Conservation (phyloP, 2,888 invertebrate species). For the Parthenolecanium corni region DNA sequence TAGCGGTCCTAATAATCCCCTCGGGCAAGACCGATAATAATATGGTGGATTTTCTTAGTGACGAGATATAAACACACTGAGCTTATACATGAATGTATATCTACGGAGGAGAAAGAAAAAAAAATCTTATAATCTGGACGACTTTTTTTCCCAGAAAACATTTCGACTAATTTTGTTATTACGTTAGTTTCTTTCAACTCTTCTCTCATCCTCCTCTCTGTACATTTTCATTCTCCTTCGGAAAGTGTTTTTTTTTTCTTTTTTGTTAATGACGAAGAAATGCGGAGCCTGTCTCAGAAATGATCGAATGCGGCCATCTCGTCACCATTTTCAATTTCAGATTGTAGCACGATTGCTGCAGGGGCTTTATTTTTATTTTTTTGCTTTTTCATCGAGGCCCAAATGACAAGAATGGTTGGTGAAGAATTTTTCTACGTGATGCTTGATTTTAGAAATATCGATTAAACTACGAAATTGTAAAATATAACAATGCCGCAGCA, state of each 20-base stretch:
- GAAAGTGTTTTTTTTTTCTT: no score
- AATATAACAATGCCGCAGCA: no score
- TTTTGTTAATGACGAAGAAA: conserved; percentile 20
- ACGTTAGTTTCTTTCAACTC: conserved; percentile 3
- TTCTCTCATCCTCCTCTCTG: no score
- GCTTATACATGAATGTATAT: no score
- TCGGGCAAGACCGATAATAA: conserved; percentile 20
- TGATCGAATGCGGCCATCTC: conserved; percentile 1
- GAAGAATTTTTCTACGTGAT: background rate
- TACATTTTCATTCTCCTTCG: no score
- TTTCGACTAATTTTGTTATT: conserved; percentile 21
- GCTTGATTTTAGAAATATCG: no score
- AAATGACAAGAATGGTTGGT: conserved; percentile 8
- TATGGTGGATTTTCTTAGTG: conserved; percentile 19
- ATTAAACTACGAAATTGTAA: no score
- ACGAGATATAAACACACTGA: conserved; percentile 12
- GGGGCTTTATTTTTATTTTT: background rate
- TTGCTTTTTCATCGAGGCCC: background rate
- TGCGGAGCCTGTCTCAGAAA: conserved; percentile 13
- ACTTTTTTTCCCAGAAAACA: conserved; percentile 19
- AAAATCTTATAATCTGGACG: conserved; percentile 18
- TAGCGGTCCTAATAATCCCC: conserved; percentile 17
- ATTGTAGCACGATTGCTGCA: conserved; percentile 3
- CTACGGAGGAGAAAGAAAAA: background rate
- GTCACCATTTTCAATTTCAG: background rate